phyloP scores from a whole-genome alignment of 2,797 vertebrate genomes.

The Enteromius thamalakanensis region DNA sequence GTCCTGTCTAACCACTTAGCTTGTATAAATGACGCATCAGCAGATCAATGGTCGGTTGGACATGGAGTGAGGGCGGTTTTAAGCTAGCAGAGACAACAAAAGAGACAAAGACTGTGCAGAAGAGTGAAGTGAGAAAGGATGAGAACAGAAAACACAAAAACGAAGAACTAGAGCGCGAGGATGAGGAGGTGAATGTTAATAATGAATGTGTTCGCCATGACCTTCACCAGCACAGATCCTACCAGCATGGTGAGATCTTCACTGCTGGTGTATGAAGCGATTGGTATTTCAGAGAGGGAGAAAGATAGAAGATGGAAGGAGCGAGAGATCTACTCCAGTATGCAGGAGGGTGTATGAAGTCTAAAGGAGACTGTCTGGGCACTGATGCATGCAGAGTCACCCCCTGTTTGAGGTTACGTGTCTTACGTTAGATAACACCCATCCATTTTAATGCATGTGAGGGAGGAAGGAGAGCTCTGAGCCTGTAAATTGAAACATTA shows the following conservation, averaged over 20 bases:
- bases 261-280: background rate
- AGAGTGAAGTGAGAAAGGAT: background rate
- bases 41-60: background rate
- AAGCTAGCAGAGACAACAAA: background rate
- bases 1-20: background rate
- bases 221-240: constrained; percentile 35
- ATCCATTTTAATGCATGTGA: constrained; percentile 44
- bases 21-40: background rate
- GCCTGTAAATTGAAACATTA: constrained; percentile 30
- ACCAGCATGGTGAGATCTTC: constrained; percentile 27
- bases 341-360: constrained; percentile 35
- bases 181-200: constrained; percentile 34
- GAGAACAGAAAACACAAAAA: constrained; percentile 21
- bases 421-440: constrained; percentile 50
- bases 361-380: constrained; percentile 53
- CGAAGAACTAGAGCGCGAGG: background rate
- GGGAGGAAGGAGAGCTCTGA: background rate
- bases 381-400: constrained; percentile 48
- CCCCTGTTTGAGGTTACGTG: constrained; percentile 43
- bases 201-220: constrained; percentile 26
- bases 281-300: constrained; percentile 9
- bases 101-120: background rate
- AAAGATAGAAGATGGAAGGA: constrained; percentile 12
- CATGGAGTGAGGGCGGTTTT: background rate
- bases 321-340: constrained; percentile 40